Conservation (phyloP, 2,888 invertebrate species). For the Caenorhabditis sp. region DNA sequence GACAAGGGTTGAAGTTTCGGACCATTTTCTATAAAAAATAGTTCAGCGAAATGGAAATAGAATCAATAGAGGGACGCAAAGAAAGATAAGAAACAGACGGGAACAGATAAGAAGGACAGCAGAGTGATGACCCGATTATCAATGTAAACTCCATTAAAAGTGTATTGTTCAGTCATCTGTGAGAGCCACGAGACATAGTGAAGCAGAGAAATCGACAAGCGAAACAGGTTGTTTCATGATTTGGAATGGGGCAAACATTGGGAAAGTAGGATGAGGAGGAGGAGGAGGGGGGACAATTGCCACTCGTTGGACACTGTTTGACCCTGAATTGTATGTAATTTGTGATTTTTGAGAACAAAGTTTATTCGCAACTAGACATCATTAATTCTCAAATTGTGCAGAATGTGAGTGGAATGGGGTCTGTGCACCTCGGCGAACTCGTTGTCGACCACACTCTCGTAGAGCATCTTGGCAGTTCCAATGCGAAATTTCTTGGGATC, state of each 20-base stretch:
- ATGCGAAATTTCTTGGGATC: constrained; percentile 38
- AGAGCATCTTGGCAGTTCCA: constrained; percentile 35
- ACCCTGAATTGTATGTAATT: no score
- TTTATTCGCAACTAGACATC: constrained; percentile 22
- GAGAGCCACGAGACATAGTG: neutral
- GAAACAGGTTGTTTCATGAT: neutral
- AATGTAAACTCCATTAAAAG: no score
- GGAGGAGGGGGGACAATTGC: no score
- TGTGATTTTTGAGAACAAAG: no score
- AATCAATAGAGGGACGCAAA: neutral
- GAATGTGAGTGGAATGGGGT: constrained; percentile 15
- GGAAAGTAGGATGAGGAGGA: no score
- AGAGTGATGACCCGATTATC: no score
- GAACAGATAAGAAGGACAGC: no score
- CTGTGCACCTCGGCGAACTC: constrained; percentile 31
- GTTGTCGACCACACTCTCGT: constrained; percentile 37
- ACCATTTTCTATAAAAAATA: neutral
- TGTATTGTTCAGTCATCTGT: no score
- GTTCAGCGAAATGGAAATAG: no score
- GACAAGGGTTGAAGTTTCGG: constrained; percentile 12
- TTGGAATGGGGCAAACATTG: constrained; percentile 6
- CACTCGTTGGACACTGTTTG: no score
- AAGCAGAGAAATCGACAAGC: neutral
- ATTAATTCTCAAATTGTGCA: constrained; percentile 39
- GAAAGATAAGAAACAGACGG: no score